Base-by-base conservation (phyloP, 2,888 invertebrate species). In the Oxystoma pomonae region DNA sequence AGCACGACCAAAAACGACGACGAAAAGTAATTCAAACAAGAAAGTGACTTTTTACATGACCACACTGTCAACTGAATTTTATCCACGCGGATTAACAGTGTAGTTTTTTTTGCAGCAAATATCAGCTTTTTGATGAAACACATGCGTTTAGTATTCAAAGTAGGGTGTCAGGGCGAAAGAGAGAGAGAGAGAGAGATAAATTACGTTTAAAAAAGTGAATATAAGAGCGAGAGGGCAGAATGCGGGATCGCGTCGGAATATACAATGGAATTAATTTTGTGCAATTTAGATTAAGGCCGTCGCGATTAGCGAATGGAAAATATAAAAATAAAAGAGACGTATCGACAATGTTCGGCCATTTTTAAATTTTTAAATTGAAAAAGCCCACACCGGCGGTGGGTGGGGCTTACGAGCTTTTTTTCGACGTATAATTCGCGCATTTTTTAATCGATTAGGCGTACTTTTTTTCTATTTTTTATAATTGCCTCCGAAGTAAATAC, bases 241-340 rank as follows among this genome's bases (percentile, higher is more conserved):
- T n/a, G 12, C 35, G 35, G 35, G 35, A 12, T 35, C 35, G 35
- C 35, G 35, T 35, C 12, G 35, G 70, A 70, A 73, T 70, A 73
- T 71, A 77, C 77, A 78, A 80, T 78, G 76, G 77, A 79, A 78
- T 80, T 78, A 80, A 80, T 79, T 79, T 78, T 74, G 74, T 78
- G 77, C 78, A 78, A 80, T 80, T 78, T 76, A 75, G 78, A 80
- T 80, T 78, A 80, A 79, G 60, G 60, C 61, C 64, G 64, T 64
- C 61, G 64, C 61, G 64, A 64, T 61, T 64, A 64, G 64, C 58
- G 64, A 60, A 55, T 20, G 64, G 19, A 55, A 61, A 64, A 60
- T 58, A 64, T 61, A 64, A 64, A 64, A 64, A 64, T 61, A 61
- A 64, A 64, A 64, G 61, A 59, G 59, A 21, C 22, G 20, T 60